phyloP scores from a whole-genome alignment of 2,797 vertebrate genomes.

The Picus viridis region DNA sequence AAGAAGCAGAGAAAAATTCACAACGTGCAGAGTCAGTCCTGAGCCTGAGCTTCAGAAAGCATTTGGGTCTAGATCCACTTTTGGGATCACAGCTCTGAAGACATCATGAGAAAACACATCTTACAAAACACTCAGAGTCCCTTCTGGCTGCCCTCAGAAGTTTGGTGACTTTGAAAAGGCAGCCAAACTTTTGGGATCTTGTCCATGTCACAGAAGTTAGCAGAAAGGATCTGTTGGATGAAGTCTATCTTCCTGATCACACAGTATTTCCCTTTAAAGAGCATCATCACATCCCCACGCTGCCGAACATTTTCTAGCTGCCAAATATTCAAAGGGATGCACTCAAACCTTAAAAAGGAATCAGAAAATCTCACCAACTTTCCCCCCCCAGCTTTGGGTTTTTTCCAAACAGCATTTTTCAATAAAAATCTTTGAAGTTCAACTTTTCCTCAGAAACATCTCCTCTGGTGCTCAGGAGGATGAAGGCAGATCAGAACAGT shows the following conservation, averaged over 20 bases:
- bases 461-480: neutral
- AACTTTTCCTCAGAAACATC: neutral
- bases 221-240: neutral
- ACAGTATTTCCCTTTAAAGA: slow-evolving; percentile 14
- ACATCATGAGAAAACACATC: neutral
- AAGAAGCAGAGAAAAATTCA: neutral
- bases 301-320: neutral
- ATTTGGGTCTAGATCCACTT: neutral
- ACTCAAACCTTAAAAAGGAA: slow-evolving; percentile 19
- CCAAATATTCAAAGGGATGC: neutral
- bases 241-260: neutral
- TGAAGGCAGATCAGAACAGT: neutral
- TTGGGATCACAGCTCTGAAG: neutral
- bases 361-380: neutral
- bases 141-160: neutral
- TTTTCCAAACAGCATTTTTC: neutral
- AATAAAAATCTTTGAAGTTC: neutral
- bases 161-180: neutral
- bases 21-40: neutral
- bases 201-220: neutral
- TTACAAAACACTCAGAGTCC: neutral
- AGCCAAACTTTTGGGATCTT: neutral
- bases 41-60: neutral
- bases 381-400: neutral
- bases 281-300: neutral